Base-by-base conservation (phyloP, 2,113 vertebrate genomes). In the Procapra przewalskii region DNA sequence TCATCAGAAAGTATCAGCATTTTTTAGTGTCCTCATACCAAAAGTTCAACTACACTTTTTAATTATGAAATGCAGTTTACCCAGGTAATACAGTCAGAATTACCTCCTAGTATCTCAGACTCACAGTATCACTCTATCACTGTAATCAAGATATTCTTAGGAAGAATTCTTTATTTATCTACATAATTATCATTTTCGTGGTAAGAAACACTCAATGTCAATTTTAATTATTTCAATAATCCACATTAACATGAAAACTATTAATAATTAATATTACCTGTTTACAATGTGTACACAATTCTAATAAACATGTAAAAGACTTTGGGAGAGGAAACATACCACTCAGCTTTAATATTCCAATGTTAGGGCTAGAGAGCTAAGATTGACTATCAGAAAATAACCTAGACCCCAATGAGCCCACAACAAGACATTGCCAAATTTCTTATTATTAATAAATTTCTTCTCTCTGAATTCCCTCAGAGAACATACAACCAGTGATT, bases 21-120 rank as follows among this genome's bases (percentile, higher is more conserved):
- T 94, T 92, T 92, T 96, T 94, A 95, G 40, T 36, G 17, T 21
- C 21, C 57, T 96, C 19, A 84, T 33, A 88, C 15, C 77, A 92
- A 90, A 91, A 59, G 6, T 62, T 95, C 80, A 95, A 85, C n/a
- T 55, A 62, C 14, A 15, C 31, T 14, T 81, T 91, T 95, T 83
- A 92, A 91, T 92, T 62, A 82, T 43, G n/a, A 96, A 84, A 67
- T 43, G 10, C 75, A 88, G 48, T 82, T 93, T 75, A 83, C 67
- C 43, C 84, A 48, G 57, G 15, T 43, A 36, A 36, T 88, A 77
- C 10, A 59, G 27, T 81, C 48, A 79, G 11, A 97, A 91, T 94
- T 84, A 91, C 55, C n/a, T 94, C 81, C 50, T n/a, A 83, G 6
- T 91, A 23, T 59, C 60, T 89, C 52, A 64, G 75, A 90, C 3